A percentile compares a stretch with the other conserved stretches of the same genome.
These are phyloP conservation scores for Eulemur rufifrons DNA, from an alignment of 2,113 vertebrate species.

Conservation along the genomic window DNA sequence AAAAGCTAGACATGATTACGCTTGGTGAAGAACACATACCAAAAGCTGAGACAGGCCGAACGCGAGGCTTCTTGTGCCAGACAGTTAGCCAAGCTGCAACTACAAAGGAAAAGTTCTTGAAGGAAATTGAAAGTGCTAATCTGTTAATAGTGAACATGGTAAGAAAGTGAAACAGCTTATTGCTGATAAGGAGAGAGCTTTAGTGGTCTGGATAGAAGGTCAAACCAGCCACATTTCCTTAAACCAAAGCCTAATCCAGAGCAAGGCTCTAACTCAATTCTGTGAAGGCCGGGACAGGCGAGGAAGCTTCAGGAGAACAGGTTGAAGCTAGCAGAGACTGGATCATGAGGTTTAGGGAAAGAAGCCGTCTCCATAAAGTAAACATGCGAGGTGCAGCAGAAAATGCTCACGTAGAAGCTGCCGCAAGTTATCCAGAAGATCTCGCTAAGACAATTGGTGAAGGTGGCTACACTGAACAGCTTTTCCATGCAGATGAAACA, in stretches of 20 bases:
- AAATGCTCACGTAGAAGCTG: not conserved
- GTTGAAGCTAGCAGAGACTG: not conserved
- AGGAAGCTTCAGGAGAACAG: not conserved
- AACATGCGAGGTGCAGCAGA: not conserved
- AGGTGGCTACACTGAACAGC: not conserved
- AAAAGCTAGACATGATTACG: not conserved
- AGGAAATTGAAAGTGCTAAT: not conserved
- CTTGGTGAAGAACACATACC: not conserved
- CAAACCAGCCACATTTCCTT: not conserved
- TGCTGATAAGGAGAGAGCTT: not conserved
- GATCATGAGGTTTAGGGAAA: not conserved
- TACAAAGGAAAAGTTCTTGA: not conserved
- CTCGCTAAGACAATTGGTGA: not conserved
- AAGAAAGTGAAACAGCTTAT: not conserved
- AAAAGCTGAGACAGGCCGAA: not conserved
- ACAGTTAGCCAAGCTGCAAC: not conserved
- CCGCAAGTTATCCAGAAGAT: not conserved
- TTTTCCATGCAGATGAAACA: not conserved
- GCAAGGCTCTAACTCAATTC: not conserved
- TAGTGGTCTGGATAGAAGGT: not conserved
- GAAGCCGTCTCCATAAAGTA: not conserved
- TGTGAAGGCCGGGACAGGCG: not conserved
- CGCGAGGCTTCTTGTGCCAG: not conserved
- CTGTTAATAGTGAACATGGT: not conserved
- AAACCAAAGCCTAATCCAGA: not conserved